Percentiles rank a stretch among this genome's conserved stretches.
Evolutionary conservation across 2,888 invertebrate species (phyloP).

Genomic region (Caenorhabditis angaria): DNA sequence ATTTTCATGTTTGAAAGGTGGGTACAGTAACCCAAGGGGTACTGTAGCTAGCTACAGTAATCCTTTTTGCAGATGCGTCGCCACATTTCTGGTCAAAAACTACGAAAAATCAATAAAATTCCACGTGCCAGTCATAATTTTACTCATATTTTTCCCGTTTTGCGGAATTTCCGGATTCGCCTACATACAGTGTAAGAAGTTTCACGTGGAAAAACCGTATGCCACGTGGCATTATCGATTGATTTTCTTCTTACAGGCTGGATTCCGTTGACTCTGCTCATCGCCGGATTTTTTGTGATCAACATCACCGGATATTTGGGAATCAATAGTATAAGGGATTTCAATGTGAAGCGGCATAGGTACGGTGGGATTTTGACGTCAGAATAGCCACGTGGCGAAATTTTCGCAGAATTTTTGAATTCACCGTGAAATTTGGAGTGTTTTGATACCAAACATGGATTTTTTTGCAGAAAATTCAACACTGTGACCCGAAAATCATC

Average conservation of each 20-base stretch:
- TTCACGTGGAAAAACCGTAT: too few species aligned
- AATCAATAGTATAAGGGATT: slow-evolving; percentile 15
- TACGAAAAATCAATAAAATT: slow-evolving; percentile 32
- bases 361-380: background rate
- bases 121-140: slow-evolving; percentile 29
- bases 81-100: slow-evolving; percentile 32
- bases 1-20: slow-evolving; percentile 34
- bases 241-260: slow-evolving; percentile 13
- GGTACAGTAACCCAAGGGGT: background rate
- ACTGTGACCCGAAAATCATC: background rate
- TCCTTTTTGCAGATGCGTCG: slow-evolving; percentile 3
- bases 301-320: slow-evolving; percentile 35
- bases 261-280: slow-evolving; percentile 21
- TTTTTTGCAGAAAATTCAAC: slow-evolving; percentile 22
- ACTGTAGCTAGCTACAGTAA: too few species aligned
- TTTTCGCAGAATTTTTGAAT: too few species aligned
- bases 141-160: slow-evolving; percentile 27
- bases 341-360: slow-evolving; percentile 25
- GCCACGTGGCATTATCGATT: background rate
- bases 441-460: too few species aligned
- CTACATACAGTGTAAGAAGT: slow-evolving; percentile 35
- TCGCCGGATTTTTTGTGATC: slow-evolving; percentile 26
- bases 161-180: slow-evolving; percentile 26
- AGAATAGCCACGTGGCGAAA: too few species aligned
- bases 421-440: too few species aligned